Base-by-base conservation (phyloP, 2,113 vertebrate genomes). In the Amazona guildingii region DNA sequence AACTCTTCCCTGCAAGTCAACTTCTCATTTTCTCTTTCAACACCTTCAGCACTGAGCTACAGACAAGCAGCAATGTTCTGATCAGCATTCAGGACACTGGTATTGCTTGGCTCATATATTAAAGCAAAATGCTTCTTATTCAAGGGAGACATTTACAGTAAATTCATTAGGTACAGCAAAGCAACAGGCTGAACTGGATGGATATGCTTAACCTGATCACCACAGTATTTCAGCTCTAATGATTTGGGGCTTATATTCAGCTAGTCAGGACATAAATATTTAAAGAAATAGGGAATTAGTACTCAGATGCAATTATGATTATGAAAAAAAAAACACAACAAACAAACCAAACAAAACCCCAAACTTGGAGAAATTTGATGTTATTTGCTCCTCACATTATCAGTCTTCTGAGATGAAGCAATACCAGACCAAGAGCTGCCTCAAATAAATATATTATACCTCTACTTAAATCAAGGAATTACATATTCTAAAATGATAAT, bases 311-410 rank as follows among this genome's bases (percentile, higher is more conserved):
- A 97, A 92, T 89, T 96, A 88, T 89, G 62, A 66, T 62, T 76
- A 63, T 9, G 21, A 6, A 54, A 51, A 76, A 52, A 10, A 0
- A 0, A 14, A 10, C 12, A 33, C 35, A 35, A 33, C 35, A 35
- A 46, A 44, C 8, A 1, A 83, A 11, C 35, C 29, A 57, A n/a
- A 43, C 35, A 74, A 92, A 90, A 91, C 66, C 51, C 28, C n/a
- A 85, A 63, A 82, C 57, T 68, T 31, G 59, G 75, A 90, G 92
- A 92, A 88, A 43, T 70, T 81, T 70, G 21, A 29, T 88, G 57
- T 81, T 97, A 93, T 90, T 97, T 83, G 29, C 76, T 92, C 89
- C 90, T 96, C 55, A 68, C 62, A n/a, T 83, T 95, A 89, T 66
- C 64, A 91, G 88, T 92, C 79, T 97, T 92, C 55, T 29, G 37